Evolutionary conservation across 2,888 invertebrate species (phyloP).

Genomic region (Dinocampus coccinellae): DNA sequence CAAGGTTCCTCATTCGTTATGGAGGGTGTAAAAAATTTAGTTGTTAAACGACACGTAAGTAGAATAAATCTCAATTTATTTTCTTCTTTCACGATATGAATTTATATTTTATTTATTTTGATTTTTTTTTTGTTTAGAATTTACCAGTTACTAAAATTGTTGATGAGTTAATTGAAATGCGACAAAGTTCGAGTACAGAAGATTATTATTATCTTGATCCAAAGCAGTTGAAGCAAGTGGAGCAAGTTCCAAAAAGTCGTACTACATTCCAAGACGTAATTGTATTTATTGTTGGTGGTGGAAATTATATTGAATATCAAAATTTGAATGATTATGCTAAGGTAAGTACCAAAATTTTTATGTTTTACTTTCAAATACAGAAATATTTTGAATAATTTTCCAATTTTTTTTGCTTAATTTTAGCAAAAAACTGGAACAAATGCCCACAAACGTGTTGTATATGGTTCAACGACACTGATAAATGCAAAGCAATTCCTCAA

Average conservation of each 20-base stretch:
- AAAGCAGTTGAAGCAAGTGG: constrained; percentile 85
- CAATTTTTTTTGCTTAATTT: constrained; percentile 53
- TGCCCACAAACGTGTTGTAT: constrained; percentile 85
- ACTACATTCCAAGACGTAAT: constrained; percentile 86
- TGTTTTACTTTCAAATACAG: background rate
- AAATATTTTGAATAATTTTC: constrained; percentile 1
- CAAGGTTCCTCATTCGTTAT: constrained; percentile 99
- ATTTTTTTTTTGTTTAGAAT: constrained; percentile 72
- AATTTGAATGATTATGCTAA: constrained; percentile 96
- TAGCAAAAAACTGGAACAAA: constrained; percentile 82
- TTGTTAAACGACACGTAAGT: constrained; percentile 96
- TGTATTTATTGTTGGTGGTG: constrained; percentile 92
- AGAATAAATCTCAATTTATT: constrained; percentile 19
- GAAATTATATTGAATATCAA: constrained; percentile 99
- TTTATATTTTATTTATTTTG: background rate
- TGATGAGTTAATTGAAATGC: constrained; percentile 89
- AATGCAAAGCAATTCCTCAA: constrained; percentile 95
- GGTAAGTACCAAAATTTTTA: constrained; percentile 49
- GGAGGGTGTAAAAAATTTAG: constrained; percentile 99
- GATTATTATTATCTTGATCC: constrained; percentile 97
- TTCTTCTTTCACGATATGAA: background rate
- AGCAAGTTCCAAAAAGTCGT: constrained; percentile 76
- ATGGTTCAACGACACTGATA: constrained; percentile 94
- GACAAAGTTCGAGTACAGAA: constrained; percentile 82
- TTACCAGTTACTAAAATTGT: constrained; percentile 94